phyloP scores from a whole-genome alignment of 2,888 invertebrate genomes.

The Tethea ocularis region DNA sequence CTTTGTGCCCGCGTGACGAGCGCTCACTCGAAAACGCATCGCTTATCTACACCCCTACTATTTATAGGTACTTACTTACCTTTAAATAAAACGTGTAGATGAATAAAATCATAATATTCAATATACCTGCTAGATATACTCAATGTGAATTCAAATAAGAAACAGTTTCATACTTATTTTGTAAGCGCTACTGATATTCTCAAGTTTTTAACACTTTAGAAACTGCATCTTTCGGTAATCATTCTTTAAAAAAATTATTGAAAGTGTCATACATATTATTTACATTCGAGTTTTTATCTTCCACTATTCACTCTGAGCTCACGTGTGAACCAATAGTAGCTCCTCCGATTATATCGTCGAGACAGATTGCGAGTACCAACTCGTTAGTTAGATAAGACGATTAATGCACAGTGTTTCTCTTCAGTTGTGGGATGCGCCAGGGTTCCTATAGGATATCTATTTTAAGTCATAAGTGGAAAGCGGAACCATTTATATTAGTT shows the following conservation, averaged over 20 bases:
- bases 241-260: not conserved
- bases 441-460: not conserved
- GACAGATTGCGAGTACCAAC: constrained; percentile 60
- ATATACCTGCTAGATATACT: too few species aligned
- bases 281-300: not conserved
- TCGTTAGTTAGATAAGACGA: constrained; percentile 62
- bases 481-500: not conserved
- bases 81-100: too few species aligned
- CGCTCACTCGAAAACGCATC: constrained; percentile 42
- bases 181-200: too few species aligned
- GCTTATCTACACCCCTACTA: constrained; percentile 27
- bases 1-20: constrained; percentile 55
- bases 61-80: too few species aligned
- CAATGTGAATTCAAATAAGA: too few species aligned
- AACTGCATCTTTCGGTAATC: not conserved
- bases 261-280: too few species aligned
- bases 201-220: too few species aligned
- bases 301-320: not conserved
- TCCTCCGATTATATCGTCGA: constrained; percentile 52
- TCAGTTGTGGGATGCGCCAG: constrained; percentile 7
- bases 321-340: constrained; percentile 33
- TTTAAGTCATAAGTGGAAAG: not conserved
- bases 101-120: too few species aligned
- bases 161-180: not conserved
- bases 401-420: constrained; percentile 43